A percentile compares a stretch with the other conserved stretches of the same genome.
Evolutionary conservation across 1,140 invertebrate genomes (phyloP).

Genomic region (Papilio helenus): DNA sequence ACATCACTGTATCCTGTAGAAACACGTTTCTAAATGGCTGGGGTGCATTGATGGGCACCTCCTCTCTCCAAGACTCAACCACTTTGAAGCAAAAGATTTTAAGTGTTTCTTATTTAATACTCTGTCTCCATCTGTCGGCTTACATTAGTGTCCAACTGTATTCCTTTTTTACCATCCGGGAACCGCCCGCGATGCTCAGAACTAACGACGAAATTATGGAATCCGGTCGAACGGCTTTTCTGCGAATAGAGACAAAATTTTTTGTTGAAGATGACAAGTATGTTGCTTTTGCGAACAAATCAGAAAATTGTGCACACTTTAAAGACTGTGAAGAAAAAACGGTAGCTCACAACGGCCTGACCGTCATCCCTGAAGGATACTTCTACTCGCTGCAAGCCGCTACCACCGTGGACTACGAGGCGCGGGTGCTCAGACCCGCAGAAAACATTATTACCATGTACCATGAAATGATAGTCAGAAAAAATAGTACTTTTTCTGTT

Average conservation of each 20-base stretch:
- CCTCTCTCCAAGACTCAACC: conserved; percentile 53
- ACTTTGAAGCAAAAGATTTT: conserved; percentile 65
- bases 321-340: conserved; percentile 55
- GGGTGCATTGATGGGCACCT: conserved; percentile 62
- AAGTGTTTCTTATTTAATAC: conserved; percentile 57
- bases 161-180: conserved; percentile 65
- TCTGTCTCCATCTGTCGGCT: conserved; percentile 62
- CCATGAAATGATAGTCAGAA: conserved; percentile 71
- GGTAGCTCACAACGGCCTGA: conserved; percentile 56
- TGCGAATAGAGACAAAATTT: conserved; percentile 53
- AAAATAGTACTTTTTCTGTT: conserved; percentile 49
- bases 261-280: conserved; percentile 63
- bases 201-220: conserved; percentile 59
- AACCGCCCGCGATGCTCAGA: conserved; percentile 56
- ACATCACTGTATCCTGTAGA: conserved; percentile 46
- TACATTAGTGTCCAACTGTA: conserved; percentile 66
- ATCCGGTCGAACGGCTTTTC: conserved; percentile 57
- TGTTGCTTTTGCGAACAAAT: conserved; percentile 56
- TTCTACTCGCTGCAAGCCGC: conserved; percentile 54
- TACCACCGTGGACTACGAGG: conserved; percentile 62
- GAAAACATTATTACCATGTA: conserved; percentile 63
- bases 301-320: conserved; percentile 57
- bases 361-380: conserved; percentile 52
- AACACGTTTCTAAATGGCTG: conserved; percentile 58
- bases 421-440: conserved; percentile 54